Base-by-base conservation (phyloP, 2,113 vertebrate genomes). In the Hyperoodon ampullatus region DNA sequence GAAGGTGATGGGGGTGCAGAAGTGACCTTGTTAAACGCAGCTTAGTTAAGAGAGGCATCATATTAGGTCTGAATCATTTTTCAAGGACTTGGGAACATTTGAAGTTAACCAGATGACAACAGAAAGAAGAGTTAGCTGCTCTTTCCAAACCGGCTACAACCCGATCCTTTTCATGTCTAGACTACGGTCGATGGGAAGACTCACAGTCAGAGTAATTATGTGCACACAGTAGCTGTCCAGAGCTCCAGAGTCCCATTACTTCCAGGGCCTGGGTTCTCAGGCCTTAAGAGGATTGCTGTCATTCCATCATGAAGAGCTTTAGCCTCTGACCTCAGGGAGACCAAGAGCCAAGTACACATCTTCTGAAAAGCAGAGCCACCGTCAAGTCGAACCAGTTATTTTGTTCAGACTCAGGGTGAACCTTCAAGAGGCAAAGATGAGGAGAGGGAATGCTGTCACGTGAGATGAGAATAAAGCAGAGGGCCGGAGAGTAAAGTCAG, bases 261-360 rank as follows among this genome's bases (percentile, higher is more conserved):
- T 39, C 12, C 55, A 42, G 24, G 33, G 47, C 33, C 39, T 58
- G 14, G 0, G 1, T 53, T 42, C 58, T 58, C 35, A 75, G 44
- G 68, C 19, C 35, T 33, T 35, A 42, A 28, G 12, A 60, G 19
- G 2, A 8, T 58, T 71, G 8, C 13, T 6, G 26, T 44, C 58
- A 35, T 39, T 11, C 6, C 14, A 23, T 12, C 44, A 6, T 6
- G 9, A 63, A 68, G 30, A 15, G 14, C 14, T 75, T 50, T 47
- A 42, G 33, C 35, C 18, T 83, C 71, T 72, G 72, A 42, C 42
- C 47, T 87, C 14, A 0, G 35, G 7, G 16, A 30, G 24, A 28
- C 28, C 35, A 75, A 60, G 8, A 28, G 19, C 50, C 82, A 78
- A 0, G 6, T 3, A 21, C 2, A 18, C 0, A 18, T 10, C 60